Conservation (phyloP, 2,888 invertebrate genomes). For the Pecten maximus region DNA sequence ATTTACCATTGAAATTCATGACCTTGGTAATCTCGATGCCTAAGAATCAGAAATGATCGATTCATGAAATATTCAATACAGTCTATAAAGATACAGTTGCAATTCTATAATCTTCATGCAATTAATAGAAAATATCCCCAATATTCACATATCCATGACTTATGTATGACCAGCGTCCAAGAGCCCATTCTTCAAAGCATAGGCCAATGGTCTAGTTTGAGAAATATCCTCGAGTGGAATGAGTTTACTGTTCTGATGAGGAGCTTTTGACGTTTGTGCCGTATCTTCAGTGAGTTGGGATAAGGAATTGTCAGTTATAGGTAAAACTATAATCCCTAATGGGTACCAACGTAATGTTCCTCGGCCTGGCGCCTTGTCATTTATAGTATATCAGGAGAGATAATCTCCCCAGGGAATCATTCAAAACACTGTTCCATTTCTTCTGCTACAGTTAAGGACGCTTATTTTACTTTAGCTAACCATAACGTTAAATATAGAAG, state of each 20-base stretch:
- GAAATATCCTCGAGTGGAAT: neutral
- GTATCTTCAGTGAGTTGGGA: neutral
- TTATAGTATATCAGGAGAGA: neutral
- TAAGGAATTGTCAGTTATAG: neutral
- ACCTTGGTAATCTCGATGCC: too few species aligned
- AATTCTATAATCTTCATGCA: neutral
- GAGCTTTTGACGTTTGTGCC: neutral
- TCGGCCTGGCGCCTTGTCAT: neutral
- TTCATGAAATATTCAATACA: neutral
- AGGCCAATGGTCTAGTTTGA: neutral
- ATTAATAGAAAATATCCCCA: neutral
- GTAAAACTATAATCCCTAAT: neutral
- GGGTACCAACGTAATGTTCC: neutral
- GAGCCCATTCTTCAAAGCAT: neutral
- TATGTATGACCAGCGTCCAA: neutral
- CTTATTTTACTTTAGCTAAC: too few species aligned
- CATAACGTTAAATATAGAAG: too few species aligned
- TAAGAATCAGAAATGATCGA: neutral
- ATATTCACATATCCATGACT: neutral
- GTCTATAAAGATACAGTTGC: neutral
- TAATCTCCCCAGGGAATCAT: neutral
- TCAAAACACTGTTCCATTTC: neutral
- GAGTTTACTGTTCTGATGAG: neutral
- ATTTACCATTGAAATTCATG: too few species aligned
- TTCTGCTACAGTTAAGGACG: neutral